A percentile compares a stretch with the other conserved stretches of the same genome.
These are phyloP conservation scores for Apodemia hepburni DNA, from an alignment of 2,888 invertebrate species.

Conservation along the genomic window DNA sequence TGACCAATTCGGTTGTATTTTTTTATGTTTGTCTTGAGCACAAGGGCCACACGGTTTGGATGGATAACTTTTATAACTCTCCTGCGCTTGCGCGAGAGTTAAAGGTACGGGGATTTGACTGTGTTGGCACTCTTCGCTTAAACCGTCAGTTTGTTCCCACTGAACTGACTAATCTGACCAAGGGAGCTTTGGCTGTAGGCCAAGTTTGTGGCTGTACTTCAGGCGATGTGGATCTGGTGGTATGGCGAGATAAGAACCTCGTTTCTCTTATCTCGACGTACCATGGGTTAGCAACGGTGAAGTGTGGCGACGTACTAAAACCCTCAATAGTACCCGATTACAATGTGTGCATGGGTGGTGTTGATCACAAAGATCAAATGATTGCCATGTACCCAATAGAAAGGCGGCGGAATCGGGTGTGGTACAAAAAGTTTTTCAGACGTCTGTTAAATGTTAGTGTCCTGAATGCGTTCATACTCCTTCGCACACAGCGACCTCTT, in stretches of 20 bases:
- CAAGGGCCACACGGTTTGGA: conserved; percentile 11
- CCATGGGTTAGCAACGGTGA: conserved; percentile 3
- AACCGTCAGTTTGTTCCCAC: conserved; percentile 13
- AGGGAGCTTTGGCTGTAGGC: conserved; percentile 16
- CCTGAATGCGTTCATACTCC: conserved; percentile 27
- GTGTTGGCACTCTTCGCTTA: conserved; percentile 7
- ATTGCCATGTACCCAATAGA: conserved; percentile 33
- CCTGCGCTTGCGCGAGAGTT: conserved; percentile 8
- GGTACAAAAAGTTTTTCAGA: conserved; percentile 33
- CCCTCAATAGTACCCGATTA: conserved; percentile 27
- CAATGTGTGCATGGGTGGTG: conserved; percentile 30
- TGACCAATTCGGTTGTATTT: not conserved
- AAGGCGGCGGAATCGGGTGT: conserved; percentile 27
- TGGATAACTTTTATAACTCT: conserved; percentile 16
- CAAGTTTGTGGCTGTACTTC: conserved; percentile 17
- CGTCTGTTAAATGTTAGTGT: conserved; percentile 28
- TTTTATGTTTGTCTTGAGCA: conserved; percentile 17
- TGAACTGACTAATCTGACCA: conserved; percentile 18
- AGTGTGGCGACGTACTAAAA: conserved; percentile 18
- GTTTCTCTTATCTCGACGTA: conserved; percentile 2
- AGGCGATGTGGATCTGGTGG: conserved; percentile 43
- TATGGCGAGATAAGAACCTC: conserved; percentile 33
- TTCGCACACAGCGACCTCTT: too few species aligned
- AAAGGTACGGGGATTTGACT: conserved; percentile 6
- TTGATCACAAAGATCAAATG: conserved; percentile 29